phyloP scores from a whole-genome alignment of 2,797 vertebrate genomes.

The Tympanoctomys barrerae region DNA sequence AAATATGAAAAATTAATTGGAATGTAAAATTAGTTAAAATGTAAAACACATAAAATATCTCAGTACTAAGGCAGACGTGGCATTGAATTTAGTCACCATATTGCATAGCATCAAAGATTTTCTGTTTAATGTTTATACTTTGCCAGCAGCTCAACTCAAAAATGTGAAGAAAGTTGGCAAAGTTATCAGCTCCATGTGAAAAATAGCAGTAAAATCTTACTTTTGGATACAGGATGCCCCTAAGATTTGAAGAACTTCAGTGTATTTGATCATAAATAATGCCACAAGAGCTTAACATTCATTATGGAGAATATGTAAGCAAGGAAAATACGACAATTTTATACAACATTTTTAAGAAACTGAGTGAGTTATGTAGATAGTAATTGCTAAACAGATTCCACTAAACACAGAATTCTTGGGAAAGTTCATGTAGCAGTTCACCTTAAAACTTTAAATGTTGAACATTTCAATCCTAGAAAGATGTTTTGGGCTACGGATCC shows the following conservation, averaged over 20 bases:
- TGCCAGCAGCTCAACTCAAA: background rate
- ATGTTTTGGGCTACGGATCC: background rate
- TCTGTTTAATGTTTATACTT: background rate
- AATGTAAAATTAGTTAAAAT: slow-evolving; percentile 26
- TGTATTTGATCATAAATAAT: background rate
- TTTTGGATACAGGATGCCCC: background rate
- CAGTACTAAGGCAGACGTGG: background rate
- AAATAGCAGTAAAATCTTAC: background rate
- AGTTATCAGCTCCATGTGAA: background rate
- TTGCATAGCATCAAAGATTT: background rate
- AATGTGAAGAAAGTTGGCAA: background rate
- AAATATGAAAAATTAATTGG: slow-evolving; percentile 7
- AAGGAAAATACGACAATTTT: background rate
- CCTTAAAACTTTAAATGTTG: background rate
- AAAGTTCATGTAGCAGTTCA: background rate
- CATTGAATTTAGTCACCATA: background rate
- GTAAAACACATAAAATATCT: slow-evolving; percentile 31
- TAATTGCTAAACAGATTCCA: background rate
- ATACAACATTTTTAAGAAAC: background rate
- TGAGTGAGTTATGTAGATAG: background rate
- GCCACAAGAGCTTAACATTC: background rate
- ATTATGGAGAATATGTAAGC: background rate
- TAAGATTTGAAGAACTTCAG: background rate
- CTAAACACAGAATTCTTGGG: background rate
- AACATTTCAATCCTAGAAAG: slow-evolving; percentile 22